Evolutionary conservation across 2,113 vertebrate genomes (phyloP), one percentile per base, ranked within the genome.

Genomic region (Nibea albiflora): DNA sequence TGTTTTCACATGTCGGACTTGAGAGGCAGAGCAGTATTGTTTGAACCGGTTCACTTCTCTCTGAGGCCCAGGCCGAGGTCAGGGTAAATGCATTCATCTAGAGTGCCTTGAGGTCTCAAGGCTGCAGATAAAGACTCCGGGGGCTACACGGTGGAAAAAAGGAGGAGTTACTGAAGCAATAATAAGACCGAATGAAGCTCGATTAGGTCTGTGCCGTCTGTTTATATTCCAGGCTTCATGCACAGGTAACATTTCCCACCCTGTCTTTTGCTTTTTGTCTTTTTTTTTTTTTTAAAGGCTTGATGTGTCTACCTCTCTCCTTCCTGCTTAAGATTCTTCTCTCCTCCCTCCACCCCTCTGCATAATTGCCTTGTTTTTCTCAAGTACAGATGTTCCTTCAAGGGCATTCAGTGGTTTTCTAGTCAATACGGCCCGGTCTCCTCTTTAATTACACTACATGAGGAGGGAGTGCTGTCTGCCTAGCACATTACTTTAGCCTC

Each of bases 281-380:
- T 77, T 50, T 75, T 50, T 77, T 50, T 75, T 50, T 74, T 72
- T 72, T 66, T 75, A 24, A 81, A 85, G 54, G 66, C 67, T 76
- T 75, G 65, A 90, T 88, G 58, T 83, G 72, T 74, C 64, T 80
- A 24, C 70, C 70, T 79, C 78, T 86, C 75, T 86, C 58, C 81
- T 80, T 80, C 83, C 85, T 81, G 82, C 78, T 89, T 78, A 78
- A 89, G 87, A 91, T 87, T 86, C 84, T 85, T 88, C 85, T 85
- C 81, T 85, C 76, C 79, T 86, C 82, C 83, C 83, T 81, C 88
- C 81, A 42, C 85, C 85, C 83, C 68, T 88, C 74, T 82, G 88
- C 89, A 92, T 95, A 95, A 95, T 95, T 95, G 94, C 89, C 93
- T 94, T 95, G 94, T 95, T 95, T 95, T 95, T 94, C 91, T 93